These are phyloP conservation scores for Tridacna crocea DNA, from an alignment of 2,888 invertebrate genomes.

Conservation along the genomic window DNA sequence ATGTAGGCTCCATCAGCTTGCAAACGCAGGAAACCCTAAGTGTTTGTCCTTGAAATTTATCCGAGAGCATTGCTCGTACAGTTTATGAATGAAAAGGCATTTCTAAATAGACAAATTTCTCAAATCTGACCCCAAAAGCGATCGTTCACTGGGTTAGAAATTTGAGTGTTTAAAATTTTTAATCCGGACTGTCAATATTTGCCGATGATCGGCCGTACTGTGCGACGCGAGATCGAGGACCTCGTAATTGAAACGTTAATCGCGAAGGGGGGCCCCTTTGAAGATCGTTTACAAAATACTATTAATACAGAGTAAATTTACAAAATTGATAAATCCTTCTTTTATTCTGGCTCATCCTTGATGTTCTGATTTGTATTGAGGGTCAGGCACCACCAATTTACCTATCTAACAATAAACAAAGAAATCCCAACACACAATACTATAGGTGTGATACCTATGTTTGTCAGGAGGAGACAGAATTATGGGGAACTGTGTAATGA, in stretches of 20 bases:
- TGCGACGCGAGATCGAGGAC: conserved; percentile 6
- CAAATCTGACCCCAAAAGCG: conserved; percentile 9
- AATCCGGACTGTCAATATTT: conserved; percentile 25
- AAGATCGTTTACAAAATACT: conserved; percentile 24
- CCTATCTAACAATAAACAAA: conserved; percentile 10
- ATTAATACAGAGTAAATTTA: conserved; percentile 25
- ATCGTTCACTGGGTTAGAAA: conserved; percentile 24
- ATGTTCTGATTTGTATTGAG: background rate
- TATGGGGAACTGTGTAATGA: conserved; percentile 7
- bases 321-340: conserved; percentile 9
- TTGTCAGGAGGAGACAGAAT: conserved; percentile 8
- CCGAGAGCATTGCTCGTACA: too few relatives aligned
- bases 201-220: conserved; percentile 2
- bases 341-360: conserved; percentile 16
- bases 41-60: too few relatives aligned
- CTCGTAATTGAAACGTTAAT: conserved; percentile 20
- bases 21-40: too few relatives aligned
- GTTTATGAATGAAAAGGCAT: too few relatives aligned
- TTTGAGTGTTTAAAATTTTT: conserved; percentile 16
- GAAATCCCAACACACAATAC: background rate
- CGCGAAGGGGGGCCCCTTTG: conserved; percentile 16
- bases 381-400: conserved; percentile 8
- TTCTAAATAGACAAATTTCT: too few relatives aligned
- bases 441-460: conserved; percentile 15
- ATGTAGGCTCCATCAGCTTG: too few relatives aligned